phyloP scores from a whole-genome alignment of 2,113 vertebrate species.

The Tyrannus savana region DNA sequence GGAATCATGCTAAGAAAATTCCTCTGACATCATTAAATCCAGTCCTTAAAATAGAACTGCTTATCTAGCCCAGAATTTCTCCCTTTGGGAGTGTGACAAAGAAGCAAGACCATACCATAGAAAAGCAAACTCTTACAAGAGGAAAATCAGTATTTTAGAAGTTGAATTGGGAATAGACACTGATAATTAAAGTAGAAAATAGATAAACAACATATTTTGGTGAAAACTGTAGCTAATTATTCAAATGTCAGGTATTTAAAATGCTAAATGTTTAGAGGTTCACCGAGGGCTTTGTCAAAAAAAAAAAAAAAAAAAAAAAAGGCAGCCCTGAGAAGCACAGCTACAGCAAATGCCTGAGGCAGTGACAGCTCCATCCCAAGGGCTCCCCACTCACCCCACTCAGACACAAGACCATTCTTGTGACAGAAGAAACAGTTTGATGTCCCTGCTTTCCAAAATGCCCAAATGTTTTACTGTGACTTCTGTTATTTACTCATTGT shows the following conservation, averaged over 20 bases:
- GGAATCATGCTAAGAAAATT: slow-evolving; percentile 47
- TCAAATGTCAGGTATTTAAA: neutral
- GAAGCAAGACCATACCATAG: neutral
- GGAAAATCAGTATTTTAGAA: neutral
- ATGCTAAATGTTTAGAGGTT: neutral
- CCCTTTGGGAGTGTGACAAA: neutral
- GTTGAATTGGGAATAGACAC: neutral
- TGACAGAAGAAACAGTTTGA: neutral
- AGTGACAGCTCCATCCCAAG: neutral
- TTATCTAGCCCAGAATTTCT: slow-evolving; percentile 14
- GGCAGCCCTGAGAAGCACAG: neutral
- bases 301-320: neutral
- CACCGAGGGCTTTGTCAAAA: neutral
- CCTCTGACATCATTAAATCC: slow-evolving; percentile 22
- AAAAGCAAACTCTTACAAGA: neutral
- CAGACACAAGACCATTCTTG: too few relatives aligned
- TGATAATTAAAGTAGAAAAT: neutral
- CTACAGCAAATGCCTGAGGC: neutral
- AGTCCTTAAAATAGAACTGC: slow-evolving; percentile 32
- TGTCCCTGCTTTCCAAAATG: neutral
- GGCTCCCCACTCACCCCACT: neutral
- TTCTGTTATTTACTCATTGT: neutral
- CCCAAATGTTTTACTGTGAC: neutral
- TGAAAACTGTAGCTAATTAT: neutral
- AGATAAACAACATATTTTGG: neutral